phyloP scores from a whole-genome alignment of 2,888 invertebrate genomes.

The Cabera pusaria region DNA sequence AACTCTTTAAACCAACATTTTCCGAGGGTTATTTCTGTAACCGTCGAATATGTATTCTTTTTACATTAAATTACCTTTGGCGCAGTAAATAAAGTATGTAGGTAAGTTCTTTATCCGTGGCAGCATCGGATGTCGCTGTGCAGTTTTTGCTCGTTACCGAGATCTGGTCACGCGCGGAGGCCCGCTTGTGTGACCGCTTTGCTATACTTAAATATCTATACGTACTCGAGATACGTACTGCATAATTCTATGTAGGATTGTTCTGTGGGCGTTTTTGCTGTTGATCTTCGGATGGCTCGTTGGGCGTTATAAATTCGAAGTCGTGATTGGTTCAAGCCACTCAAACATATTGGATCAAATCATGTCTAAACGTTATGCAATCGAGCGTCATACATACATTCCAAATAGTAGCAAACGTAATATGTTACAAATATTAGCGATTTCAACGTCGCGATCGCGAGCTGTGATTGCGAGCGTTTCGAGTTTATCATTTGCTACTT shows the following conservation, averaged over 20 bases:
- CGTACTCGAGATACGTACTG: constrained; percentile 14
- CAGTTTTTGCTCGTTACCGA: constrained; percentile 76
- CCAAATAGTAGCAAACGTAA: no score
- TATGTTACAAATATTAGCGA: no score
- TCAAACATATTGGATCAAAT: no score
- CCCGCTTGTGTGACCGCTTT: constrained; percentile 53
- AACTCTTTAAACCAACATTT: no score
- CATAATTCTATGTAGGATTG: constrained; percentile 28
- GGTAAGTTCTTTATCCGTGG: constrained; percentile 46
- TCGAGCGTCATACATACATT: no score
- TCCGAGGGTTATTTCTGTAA: no score
- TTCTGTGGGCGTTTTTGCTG: constrained; percentile 16
- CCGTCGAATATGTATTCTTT: constrained; percentile 7
- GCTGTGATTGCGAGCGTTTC: no score
- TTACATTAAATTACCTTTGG: constrained; percentile 9
- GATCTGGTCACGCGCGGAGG: constrained; percentile 67
- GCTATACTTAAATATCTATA: constrained; percentile 23
- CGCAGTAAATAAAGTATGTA: constrained; percentile 25
- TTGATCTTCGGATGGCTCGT: constrained; percentile 14
- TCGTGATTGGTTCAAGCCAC: no score
- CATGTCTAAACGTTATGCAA: no score
- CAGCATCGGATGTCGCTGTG: constrained; percentile 57
- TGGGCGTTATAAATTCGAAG: constrained; percentile 7
- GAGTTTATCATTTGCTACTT: no score
- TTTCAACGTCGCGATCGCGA: no score